A percentile compares a stretch with the other conserved stretches of the same genome.
Evolutionary conservation across 2,888 invertebrate species (phyloP).

Genomic region (Candidula unifasciata): DNA sequence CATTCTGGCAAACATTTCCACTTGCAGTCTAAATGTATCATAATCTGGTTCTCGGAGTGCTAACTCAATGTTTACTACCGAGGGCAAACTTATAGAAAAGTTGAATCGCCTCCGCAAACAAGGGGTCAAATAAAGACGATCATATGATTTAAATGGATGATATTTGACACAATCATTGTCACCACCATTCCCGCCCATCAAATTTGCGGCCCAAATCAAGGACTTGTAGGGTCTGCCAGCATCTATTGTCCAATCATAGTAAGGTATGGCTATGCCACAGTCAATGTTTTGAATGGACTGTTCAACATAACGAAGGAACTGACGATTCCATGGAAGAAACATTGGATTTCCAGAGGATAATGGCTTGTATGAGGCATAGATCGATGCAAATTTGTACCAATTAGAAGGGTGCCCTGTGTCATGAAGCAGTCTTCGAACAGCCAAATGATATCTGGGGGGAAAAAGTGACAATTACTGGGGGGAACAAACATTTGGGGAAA

Average conservation of each 20-base stretch:
- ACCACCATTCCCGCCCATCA: conserved; percentile 75
- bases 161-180: conserved; percentile 69
- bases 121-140: conserved; percentile 70
- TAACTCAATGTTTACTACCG: conserved; percentile 71
- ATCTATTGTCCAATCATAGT: conserved; percentile 77
- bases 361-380: conserved; percentile 69
- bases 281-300: conserved; percentile 69
- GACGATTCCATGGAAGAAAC: conserved; percentile 75
- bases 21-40: conserved; percentile 66
- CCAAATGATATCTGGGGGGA: conserved; percentile 64
- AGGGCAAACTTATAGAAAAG: conserved; percentile 67
- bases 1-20: conserved; percentile 67
- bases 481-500: too few species aligned
- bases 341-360: conserved; percentile 69
- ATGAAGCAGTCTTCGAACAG: conserved; percentile 64
- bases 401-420: conserved; percentile 65
- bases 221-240: conserved; percentile 69
- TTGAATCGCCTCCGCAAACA: conserved; percentile 74
- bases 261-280: conserved; percentile 75
- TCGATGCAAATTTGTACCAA: conserved; percentile 71
- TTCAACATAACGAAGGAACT: conserved; percentile 72
- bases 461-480: too few species aligned
- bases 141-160: conserved; percentile 74
- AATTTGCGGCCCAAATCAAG: conserved; percentile 72
- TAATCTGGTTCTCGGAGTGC: conserved; percentile 68